A percentile compares a stretch with the other conserved stretches of the same genome.
These are phyloP conservation scores for Syngnathus floridae DNA, from an alignment of 2,113 vertebrate genomes.

Conservation along the genomic window DNA sequence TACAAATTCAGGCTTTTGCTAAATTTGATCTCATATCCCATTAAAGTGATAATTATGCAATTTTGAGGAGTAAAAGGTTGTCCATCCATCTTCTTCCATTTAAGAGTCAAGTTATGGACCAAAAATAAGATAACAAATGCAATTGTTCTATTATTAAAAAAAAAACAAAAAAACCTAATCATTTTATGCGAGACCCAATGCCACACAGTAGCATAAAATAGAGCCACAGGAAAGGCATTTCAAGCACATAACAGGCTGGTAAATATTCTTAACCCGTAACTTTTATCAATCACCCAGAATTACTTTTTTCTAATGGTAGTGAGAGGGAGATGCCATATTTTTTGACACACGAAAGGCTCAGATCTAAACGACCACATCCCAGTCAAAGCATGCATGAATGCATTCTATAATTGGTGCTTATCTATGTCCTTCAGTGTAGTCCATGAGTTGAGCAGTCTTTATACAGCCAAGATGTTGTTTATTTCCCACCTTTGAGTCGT, in stretches of 20 bases:
- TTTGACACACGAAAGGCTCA: background rate
- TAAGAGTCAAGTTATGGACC: background rate
- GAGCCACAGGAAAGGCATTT: background rate
- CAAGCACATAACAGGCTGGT: background rate
- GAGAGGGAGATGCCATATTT: background rate
- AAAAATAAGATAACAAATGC: too few species aligned
- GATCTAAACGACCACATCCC: background rate
- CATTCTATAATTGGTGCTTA: background rate
- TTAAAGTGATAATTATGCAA: too few species aligned
- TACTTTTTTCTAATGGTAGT: background rate
- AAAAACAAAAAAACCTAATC: background rate
- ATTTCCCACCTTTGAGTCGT: slow-evolving; percentile 94
- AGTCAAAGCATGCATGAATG: background rate
- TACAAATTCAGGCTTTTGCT: background rate
- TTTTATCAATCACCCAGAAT: background rate
- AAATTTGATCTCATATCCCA: background rate
- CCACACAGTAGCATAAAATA: background rate
- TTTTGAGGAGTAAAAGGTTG: background rate
- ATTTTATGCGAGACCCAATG: background rate
- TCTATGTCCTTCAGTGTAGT: background rate
- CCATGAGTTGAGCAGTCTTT: slow-evolving; percentile 52
- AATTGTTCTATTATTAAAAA: too few species aligned
- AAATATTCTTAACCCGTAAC: background rate
- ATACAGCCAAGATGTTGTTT: slow-evolving; percentile 94
- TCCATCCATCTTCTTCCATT: background rate